These are phyloP conservation scores for Mylabris sibirica DNA, from an alignment of 2,888 invertebrate species.

Conservation along the genomic window DNA sequence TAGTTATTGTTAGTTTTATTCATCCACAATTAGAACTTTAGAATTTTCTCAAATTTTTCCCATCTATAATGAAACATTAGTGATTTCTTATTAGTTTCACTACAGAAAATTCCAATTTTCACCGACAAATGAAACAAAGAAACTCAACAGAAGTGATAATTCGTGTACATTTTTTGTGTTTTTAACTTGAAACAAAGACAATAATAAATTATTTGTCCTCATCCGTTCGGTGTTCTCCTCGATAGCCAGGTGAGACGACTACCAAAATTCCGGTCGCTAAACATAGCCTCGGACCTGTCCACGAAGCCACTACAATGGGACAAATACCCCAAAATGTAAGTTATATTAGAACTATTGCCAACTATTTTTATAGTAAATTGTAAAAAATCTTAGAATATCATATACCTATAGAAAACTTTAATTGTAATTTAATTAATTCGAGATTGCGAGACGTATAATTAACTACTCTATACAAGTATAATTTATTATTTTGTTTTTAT, in stretches of 20 bases:
- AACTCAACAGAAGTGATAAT: not conserved
- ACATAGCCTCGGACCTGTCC: slow-evolving; percentile 57
- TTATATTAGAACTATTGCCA: slow-evolving; percentile 23
- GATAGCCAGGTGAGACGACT: slow-evolving; percentile 22
- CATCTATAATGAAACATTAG: not conserved
- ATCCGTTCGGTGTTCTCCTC: not conserved
- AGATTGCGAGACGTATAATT: not conserved
- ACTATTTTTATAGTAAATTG: too few species aligned
- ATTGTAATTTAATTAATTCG: not conserved
- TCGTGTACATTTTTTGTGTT: not conserved
- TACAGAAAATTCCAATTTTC: too few species aligned
- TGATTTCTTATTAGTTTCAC: not conserved
- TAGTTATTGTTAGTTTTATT: not conserved
- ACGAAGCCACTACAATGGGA: slow-evolving; percentile 61
- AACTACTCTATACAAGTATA: not conserved
- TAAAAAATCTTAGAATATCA: too few species aligned
- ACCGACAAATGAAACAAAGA: not conserved
- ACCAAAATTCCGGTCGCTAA: slow-evolving; percentile 63
- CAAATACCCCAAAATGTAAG: slow-evolving; percentile 62
- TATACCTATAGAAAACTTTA: not conserved
- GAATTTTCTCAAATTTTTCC: not conserved
- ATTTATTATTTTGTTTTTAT: slow-evolving; percentile 8
- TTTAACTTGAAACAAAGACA: not conserved
- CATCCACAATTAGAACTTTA: not conserved
- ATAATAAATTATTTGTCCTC: not conserved